Evolutionary conservation across 1,140 invertebrate species (phyloP), one percentile per base, ranked within the genome.

Genomic region (Batillaria attramentaria): DNA sequence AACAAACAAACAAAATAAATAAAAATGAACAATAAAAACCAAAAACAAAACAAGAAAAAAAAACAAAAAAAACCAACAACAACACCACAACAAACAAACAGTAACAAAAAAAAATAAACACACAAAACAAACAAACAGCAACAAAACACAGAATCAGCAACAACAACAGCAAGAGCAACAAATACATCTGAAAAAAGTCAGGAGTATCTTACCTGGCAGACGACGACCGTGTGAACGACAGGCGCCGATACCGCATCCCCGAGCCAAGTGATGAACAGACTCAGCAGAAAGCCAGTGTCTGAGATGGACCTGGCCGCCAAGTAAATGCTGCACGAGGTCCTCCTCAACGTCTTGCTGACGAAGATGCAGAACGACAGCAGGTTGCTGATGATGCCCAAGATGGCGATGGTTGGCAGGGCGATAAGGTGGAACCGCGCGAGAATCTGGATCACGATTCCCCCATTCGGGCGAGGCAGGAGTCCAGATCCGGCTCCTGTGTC

Each of bases 241-340:
- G 60, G 65, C 3, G 91, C 91, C 0, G 91, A 57, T 1, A 87
- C 89, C 20, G 92, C 79, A 91, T 92, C 93, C 0, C 93, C 92
- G 0, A 93, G 75, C 33, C 93, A 85, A 18, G 93, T 79, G 20
- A 84, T 24, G 16, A 86, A 79, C 0, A 81, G 50, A 0, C 91
- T 88, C 2, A 92, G 80, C 3, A 94, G 85, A 72, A 93, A 93
- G 5, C 92, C 90, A 24, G 93, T 92, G 79, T 94, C 93, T 0
- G 93, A 91, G 0, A 89, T 88, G 1, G 93, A 91, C 28, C 93
- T 81, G 0, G 93, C 93, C 0, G 93, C 93, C 43, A 94, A 80
- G 76, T 94, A 94, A 60, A 93, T 92, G 77, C 92, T 93, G 1
- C 93, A 93, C 72, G 93, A 93, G 1, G 92, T 84, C 84, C 92